Base-by-base conservation (phyloP, 1,140 invertebrate genomes). In the Paralvinella palmiformis region DNA sequence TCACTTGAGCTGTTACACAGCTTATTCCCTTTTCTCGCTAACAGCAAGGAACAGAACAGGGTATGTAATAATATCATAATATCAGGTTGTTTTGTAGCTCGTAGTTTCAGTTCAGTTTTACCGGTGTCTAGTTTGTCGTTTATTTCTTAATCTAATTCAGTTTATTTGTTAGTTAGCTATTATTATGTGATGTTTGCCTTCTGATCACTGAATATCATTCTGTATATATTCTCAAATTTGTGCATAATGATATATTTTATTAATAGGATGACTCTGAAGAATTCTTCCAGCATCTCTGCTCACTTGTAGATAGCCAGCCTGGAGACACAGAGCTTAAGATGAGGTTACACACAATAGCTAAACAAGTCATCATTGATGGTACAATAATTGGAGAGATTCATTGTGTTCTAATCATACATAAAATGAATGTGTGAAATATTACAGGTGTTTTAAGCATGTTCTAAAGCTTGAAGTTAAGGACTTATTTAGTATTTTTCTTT, bases 301-400 rank as follows among this genome's bases (percentile, higher is more conserved):
- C 69, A 27, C 59, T 72, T 3, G 71, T 78, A 32, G 76, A 79
- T 56, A 64, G 52, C 41, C 17, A 15, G 2, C 6, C 5, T 50
- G 20, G 22, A 22, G 53, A 55, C 15, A 6, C 37, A 27, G 70
- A 73, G 15, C 45, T 68, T 35, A 62, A 60, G 15, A 66, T 58
- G 17, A 66, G 62, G 52, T 45, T 62, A 31, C 68, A 68, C 64
- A 66, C 53, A 61, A 61, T 77, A 32, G 71, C 69, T 58, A 66
- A 71, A 65, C 74, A 76, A 45, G 66, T 77, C 24, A 75, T 79
- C 36, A 71, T 75, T 55, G 76, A 78, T 71, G 76, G 76, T 78
- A 69, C 64, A 36, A 33, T 64, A 52, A 13, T 31, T 35, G 37
- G 17, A 20, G n/a, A n/a, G n/a, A n/a, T n/a, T n/a, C n/a, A n/a